Evolutionary conservation across 2,888 invertebrate species (phyloP), one percentile per base, ranked within the genome.

Genomic region (Diarsia dahlii): DNA sequence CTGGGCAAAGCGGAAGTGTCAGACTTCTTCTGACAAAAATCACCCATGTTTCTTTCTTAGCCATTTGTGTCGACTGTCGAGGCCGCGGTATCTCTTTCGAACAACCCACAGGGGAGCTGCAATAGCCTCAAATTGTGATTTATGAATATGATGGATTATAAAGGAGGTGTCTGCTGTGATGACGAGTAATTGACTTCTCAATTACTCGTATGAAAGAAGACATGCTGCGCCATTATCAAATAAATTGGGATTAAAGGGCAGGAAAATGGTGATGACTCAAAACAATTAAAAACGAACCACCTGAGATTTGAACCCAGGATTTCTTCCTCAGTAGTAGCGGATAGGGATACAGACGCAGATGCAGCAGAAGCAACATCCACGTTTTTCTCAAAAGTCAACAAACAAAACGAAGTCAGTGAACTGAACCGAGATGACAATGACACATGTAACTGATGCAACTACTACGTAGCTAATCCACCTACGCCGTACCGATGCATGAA

Each of bases 391-490:
- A 52, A 72, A 62, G 34, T 23, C n/a, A 63, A 54, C 54, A 63
- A 70, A 63, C 39, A 63, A 8, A 52, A 23, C 12, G n/a, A 64
- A 34, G 70, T 69, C 28, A 60, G 15, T 58, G 56, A 65, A 69
- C 48, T 46, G 45, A 68, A 20, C 23, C 15, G 1, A 64, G 1
- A 64, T 39, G 56, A 71, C 39, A 54, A 66, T 18, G 56, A 39
- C 48, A 28, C 56, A 70, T 46, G 45, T 12, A 34, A 0, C 39
- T 39, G 39, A 39, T 48, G 28, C 39, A 52, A 52, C 23, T 50
- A 60, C 68, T 78, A 78, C 71, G 73, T 58, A 28, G 3, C 58
- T 63, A 75, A 75, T 18, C 75, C 23, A 74, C 45, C 20, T 39
- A 70, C 45, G 64, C 48, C 45, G 8, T 66, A 39, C 8, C 2